Evolutionary conservation across 2,797 vertebrate genomes (phyloP).

Genomic region (Odontamblyopus lacepedii): DNA sequence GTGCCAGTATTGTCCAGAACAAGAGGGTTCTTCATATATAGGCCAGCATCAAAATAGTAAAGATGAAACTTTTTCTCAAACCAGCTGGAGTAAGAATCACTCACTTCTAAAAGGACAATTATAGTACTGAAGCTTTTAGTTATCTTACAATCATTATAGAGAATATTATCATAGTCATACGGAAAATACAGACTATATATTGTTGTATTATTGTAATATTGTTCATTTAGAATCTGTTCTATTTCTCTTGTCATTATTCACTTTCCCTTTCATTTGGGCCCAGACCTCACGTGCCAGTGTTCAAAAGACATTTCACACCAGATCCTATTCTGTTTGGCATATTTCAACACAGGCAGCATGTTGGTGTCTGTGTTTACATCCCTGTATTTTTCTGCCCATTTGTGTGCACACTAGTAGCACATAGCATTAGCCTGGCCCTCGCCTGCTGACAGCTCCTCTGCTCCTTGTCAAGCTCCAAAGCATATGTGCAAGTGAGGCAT

Average conservation of each 20-base stretch:
- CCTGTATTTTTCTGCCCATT: conserved; percentile 11
- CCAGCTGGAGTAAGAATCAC: background rate
- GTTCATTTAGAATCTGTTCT: background rate
- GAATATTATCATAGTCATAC: background rate
- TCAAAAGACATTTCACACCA: conserved; percentile 51
- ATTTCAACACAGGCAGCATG: conserved; percentile 41
- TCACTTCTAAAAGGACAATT: background rate
- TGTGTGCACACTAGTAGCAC: conserved; percentile 36
- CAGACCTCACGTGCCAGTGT: conserved; percentile 28
- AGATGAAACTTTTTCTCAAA: background rate
- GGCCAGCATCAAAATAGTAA: background rate
- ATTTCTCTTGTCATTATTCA: background rate
- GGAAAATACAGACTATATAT: background rate
- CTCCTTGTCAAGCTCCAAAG: conserved; percentile 69
- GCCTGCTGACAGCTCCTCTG: conserved; percentile 72
- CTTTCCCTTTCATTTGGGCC: background rate
- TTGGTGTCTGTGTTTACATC: conserved; percentile 52
- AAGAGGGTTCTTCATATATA: too few relatives aligned
- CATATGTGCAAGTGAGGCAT: conserved; percentile 69
- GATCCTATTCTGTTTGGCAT: conserved; percentile 50
- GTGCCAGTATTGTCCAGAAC: too few relatives aligned
- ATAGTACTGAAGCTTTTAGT: background rate
- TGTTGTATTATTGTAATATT: too few relatives aligned
- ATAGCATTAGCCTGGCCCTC: conserved; percentile 47
- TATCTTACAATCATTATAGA: background rate